These are phyloP conservation scores for Accipiter virgatus DNA, from an alignment of 2,113 vertebrate genomes.

Conservation along the genomic window DNA sequence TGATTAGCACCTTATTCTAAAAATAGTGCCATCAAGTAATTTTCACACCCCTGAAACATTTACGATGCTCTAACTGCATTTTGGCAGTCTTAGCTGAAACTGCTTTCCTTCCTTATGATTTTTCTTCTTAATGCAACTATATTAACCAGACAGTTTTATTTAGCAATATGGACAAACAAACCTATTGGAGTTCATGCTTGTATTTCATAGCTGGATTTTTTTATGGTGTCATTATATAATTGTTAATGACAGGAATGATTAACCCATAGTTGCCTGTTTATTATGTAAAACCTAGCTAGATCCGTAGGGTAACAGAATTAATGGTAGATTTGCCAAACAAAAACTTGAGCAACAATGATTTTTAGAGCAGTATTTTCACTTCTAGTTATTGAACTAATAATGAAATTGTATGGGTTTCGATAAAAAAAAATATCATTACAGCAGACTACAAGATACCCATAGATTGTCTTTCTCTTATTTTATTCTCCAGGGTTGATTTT, in stretches of 20 bases:
- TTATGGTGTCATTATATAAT: not conserved
- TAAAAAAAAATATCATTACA: not conserved
- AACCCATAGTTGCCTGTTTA: not conserved
- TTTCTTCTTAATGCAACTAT: not conserved
- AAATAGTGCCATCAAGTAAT: not conserved
- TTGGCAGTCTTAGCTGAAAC: not conserved
- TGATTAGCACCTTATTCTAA: not conserved
- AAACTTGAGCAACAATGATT: not conserved
- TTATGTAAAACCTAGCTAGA: not conserved
- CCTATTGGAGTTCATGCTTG: not conserved
- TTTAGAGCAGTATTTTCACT: not conserved
- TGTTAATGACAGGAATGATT: not conserved
- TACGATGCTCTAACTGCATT: not conserved
- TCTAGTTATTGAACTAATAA: not conserved
- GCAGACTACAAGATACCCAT: not conserved
- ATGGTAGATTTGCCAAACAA: not conserved
- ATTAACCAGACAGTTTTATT: not conserved
- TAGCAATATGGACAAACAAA: not conserved
- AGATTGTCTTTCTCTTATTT: not conserved
- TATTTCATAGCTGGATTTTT: not conserved
- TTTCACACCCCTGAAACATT: not conserved
- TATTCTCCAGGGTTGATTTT: not conserved
- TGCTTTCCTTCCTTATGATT: not conserved
- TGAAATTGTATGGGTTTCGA: not conserved
- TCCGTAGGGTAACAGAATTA: not conserved